A percentile compares a stretch with the other conserved stretches of the same genome.
These are phyloP conservation scores for Siderastrea siderea DNA, from an alignment of 92 coral and sea anemone genomes.

Conservation along the genomic window DNA sequence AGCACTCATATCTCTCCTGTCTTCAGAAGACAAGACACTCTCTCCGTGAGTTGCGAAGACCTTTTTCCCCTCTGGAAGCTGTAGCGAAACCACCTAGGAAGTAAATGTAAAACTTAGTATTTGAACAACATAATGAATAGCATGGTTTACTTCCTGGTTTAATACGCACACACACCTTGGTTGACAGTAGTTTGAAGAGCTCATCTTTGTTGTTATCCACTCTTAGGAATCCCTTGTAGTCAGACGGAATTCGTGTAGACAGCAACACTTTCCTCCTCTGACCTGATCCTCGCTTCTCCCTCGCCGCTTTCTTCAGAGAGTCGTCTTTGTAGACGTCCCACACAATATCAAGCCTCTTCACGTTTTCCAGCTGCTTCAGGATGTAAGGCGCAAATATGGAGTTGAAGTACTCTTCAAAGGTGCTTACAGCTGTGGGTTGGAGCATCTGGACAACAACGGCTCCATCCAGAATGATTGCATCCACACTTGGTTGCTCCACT, in stretches of 20 bases:
- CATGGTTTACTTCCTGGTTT: constrained; percentile 17
- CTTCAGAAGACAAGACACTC: constrained; percentile 16
- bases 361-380: constrained; percentile 49
- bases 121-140: neutral
- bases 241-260: constrained; percentile 59
- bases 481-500: too few species aligned
- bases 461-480: too few species aligned
- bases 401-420: constrained; percentile 71
- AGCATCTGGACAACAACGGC: too few species aligned
- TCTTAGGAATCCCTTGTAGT: constrained; percentile 77
- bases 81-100: constrained; percentile 40
- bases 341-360: constrained; percentile 68
- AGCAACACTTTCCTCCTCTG: constrained; percentile 70
- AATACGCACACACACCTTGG: constrained; percentile 26
- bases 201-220: constrained; percentile 76
- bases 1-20: constrained; percentile 21
- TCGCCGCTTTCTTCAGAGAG: constrained; percentile 61
- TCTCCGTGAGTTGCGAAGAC: constrained; percentile 60
- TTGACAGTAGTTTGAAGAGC: constrained; percentile 63
- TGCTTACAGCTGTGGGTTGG: constrained; percentile 65
- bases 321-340: constrained; percentile 73
- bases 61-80: constrained; percentile 58
- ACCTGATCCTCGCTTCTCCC: constrained; percentile 78
- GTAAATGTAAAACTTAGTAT: constrained; percentile 17
- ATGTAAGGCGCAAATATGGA: constrained; percentile 69